phyloP scores from a whole-genome alignment of 2,888 invertebrate species.

The Prosopocoilus inquinatus region DNA sequence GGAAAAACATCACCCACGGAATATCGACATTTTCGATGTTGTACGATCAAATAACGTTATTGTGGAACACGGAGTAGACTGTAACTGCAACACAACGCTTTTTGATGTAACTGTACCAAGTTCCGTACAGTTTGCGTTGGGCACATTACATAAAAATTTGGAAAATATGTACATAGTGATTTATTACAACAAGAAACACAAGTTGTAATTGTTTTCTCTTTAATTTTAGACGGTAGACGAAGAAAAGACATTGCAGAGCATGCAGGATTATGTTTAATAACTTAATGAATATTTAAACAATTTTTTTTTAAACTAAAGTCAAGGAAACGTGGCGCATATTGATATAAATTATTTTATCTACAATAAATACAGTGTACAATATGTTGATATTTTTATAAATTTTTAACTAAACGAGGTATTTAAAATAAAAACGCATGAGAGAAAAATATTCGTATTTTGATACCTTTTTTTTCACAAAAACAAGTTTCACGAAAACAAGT shows the following conservation, averaged over 20 bases:
- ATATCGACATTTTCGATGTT: conserved; percentile 1
- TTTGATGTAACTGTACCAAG: conserved; percentile 6
- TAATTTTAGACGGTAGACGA: conserved; percentile 4
- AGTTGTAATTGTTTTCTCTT: conserved; percentile 7
- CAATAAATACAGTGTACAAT: conserved; percentile 5
- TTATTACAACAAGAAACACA: conserved; percentile 10
- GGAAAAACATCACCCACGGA: conserved; percentile 3
- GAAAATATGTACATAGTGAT: conserved; percentile 4
- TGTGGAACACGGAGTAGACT: conserved; percentile 4
- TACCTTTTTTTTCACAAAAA: too few species aligned
- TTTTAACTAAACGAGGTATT: too few species aligned
- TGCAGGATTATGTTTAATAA: not conserved
- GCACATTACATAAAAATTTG: conserved; percentile 1
- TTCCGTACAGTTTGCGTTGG: not conserved
- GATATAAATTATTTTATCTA: not conserved
- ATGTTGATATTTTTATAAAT: too few species aligned
- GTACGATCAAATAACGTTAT: not conserved
- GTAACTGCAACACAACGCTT: conserved; percentile 1
- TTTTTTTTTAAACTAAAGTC: not conserved
- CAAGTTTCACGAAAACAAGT: too few species aligned
- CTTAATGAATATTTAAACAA: not conserved
- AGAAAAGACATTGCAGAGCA: too few species aligned
- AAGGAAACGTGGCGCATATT: conserved; percentile 1
- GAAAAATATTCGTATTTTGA: too few species aligned
- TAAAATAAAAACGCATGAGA: too few species aligned